Conservation (phyloP, 1,140 invertebrate species). For the Ceratoteleas bidentatus region DNA sequence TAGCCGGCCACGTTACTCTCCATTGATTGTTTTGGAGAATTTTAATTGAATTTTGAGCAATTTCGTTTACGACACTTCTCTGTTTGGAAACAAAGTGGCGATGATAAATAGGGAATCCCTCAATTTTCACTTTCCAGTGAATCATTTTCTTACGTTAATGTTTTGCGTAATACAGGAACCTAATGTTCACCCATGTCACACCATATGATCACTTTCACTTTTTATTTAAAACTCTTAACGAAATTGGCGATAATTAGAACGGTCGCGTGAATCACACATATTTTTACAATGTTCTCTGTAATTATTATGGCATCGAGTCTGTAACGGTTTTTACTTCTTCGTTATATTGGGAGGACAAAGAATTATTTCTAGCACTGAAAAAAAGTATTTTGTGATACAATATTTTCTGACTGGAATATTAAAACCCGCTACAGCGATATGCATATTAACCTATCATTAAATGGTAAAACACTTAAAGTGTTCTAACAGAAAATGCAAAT, state of each 20-base stretch:
- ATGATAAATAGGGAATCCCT: constrained; percentile 36
- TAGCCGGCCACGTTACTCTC: no score
- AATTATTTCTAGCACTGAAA: no score
- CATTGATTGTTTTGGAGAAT: constrained; percentile 23
- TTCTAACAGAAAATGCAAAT: no score
- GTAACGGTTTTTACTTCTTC: no score
- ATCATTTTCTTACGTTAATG: constrained; percentile 47
- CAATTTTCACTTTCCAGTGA: constrained; percentile 51
- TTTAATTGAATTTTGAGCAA: constrained; percentile 36
- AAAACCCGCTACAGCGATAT: no score
- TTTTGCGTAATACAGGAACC: constrained; percentile 51
- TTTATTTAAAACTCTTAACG: constrained; percentile 46
- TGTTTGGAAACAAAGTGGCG: constrained; percentile 17
- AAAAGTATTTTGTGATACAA: no score
- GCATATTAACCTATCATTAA: no score
- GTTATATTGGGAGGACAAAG: no score
- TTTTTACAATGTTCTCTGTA: not conserved
- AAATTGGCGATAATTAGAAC: constrained; percentile 39
- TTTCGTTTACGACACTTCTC: constrained; percentile 16
- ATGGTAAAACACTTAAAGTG: no score
- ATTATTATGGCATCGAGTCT: not conserved
- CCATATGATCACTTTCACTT: constrained; percentile 47
- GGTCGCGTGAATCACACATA: not conserved
- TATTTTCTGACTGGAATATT: no score
- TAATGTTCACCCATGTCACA: constrained; percentile 50